Evolutionary conservation across 2,113 vertebrate species (phyloP).

Genomic region (Columba livia): DNA sequence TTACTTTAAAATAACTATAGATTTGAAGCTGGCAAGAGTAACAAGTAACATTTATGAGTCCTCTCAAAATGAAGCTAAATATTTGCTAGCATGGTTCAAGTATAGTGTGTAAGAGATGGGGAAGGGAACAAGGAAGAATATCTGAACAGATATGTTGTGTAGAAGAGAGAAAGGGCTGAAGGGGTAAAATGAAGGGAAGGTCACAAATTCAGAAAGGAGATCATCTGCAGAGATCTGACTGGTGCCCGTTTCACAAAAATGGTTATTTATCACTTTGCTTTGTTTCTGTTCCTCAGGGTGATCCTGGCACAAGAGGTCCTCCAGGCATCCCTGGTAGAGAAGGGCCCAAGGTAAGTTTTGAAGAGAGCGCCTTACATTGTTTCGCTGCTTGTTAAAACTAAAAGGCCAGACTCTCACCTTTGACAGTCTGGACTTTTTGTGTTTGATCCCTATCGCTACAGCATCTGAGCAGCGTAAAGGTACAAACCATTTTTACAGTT

Average conservation of each 20-base stretch:
- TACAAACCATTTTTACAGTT: background rate
- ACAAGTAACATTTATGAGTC: background rate
- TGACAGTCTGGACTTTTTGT: background rate
- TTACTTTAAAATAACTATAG: background rate
- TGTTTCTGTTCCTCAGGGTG: conserved; percentile 77
- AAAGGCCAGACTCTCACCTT: background rate
- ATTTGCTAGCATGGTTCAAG: background rate
- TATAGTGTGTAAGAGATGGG: background rate
- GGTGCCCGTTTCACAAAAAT: background rate
- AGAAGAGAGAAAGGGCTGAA: background rate
- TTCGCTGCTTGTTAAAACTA: background rate
- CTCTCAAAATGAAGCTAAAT: background rate
- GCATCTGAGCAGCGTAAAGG: background rate
- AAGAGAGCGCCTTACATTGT: background rate
- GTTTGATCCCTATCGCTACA: background rate
- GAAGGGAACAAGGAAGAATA: background rate
- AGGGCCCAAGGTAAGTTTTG: conserved; percentile 88
- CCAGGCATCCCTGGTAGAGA: conserved; percentile 93
- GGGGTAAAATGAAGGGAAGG: background rate
- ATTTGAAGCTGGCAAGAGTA: background rate
- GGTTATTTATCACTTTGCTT: background rate
- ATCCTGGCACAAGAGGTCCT: conserved; percentile 87
- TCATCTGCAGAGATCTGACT: background rate
- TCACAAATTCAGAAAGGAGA: conserved; percentile 73
- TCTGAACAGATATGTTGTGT: background rate